Evolutionary conservation across 1,140 invertebrate genomes (phyloP), one percentile per base, ranked within the genome.

Genomic region (Cyclargus thomasi): DNA sequence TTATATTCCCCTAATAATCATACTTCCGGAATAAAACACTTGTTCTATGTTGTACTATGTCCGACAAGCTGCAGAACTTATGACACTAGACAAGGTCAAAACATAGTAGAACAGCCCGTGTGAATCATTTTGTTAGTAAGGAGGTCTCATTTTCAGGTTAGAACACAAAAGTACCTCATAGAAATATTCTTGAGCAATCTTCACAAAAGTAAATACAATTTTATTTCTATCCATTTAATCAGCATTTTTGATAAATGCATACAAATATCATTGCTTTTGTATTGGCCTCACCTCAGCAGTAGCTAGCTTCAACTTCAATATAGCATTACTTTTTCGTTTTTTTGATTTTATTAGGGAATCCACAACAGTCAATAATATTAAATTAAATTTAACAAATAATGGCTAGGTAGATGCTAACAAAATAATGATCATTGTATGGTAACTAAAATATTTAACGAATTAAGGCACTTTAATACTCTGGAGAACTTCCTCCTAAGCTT

Each of bases 401-500:
- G 21, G 18, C 55, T 59, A 59, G 17, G 55, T 20, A 47, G 10
- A 66, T 36, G 67, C 35, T 69, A 57, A 68, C 67, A 57, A 64
- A 57, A 67, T 70, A 65, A 67, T 70, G 36, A 67, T 67, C 29
- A 72, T 47, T 74, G 67, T 68, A 74, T 80, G 82, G 82, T 83
- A 85, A 84, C 83, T 76, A 74, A 72, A 67, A 65, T 65, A 71
- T 39, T 73, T 68, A 71, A 75, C 66, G 35, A 67, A 14, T 53
- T 77, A 89, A 87, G 85, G 85, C 83, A 87, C 86, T 79, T 83
- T 70, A 86, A 69, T 82, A 87, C 68, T 87, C 86, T 4, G 86
- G 85, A 68, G 86, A 89, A 73, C 85, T 87, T 63, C 82, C 86
- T 74, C 81, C 80, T 29, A 80, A 67, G 79, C 76, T 87, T 22